A percentile compares a stretch with the other conserved stretches of the same genome.
Conservation (phyloP, 2,888 invertebrate genomes). For the Tipula unca region DNA sequence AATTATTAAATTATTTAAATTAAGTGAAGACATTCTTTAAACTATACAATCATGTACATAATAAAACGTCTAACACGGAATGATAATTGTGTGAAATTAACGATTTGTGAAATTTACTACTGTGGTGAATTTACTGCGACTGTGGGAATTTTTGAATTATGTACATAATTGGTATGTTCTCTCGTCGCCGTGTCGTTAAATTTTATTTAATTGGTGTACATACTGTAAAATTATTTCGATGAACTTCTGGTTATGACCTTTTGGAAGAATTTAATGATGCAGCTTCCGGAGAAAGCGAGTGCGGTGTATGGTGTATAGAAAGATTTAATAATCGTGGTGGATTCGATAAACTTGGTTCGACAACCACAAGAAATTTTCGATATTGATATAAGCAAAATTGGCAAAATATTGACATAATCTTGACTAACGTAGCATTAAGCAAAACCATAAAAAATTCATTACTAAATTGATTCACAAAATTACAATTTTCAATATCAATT, state of each 20-base stretch:
- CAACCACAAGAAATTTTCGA: too few species aligned
- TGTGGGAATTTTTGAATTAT: neutral
- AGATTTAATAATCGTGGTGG: too few species aligned
- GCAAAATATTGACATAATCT: too few species aligned
- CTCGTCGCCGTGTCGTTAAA: neutral
- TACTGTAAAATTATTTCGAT: neutral
- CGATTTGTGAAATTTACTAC: neutral
- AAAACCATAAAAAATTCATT: neutral
- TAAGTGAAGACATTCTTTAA: neutral
- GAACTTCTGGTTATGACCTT: neutral
- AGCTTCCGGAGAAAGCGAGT: neutral
- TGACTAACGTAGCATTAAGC: too few species aligned
- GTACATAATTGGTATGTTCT: too few species aligned
- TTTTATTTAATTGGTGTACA: neutral
- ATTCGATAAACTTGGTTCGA: too few species aligned
- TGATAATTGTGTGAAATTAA: conserved; percentile 14
- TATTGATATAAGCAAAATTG: too few species aligned
- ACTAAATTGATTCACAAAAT: neutral
- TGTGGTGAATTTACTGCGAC: neutral
- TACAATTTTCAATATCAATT: neutral
- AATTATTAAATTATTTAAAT: neutral
- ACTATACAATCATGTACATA: neutral
- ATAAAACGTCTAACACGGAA: neutral
- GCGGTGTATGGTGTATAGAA: too few species aligned
- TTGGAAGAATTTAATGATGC: neutral